Evolutionary conservation across 2,888 invertebrate genomes (phyloP), one percentile per base, ranked within the genome.

Genomic region (Pharmacophagus antenor): DNA sequence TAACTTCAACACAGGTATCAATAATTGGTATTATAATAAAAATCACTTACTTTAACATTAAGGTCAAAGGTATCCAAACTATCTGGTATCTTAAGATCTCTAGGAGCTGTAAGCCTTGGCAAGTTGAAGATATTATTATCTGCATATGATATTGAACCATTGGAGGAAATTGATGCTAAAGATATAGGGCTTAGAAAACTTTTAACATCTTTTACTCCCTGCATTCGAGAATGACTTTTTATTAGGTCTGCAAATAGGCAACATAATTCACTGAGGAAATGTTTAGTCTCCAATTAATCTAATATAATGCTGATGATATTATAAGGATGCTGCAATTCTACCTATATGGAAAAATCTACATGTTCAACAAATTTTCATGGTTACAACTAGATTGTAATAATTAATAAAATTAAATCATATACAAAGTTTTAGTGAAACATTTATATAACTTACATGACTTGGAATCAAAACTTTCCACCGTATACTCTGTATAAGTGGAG

Each of bases 401-500:
- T n/a, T n/a, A n/a, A n/a, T n/a, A n/a, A n/a, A n/a, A n/a, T n/a
- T n/a, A n/a, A n/a, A n/a, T n/a, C n/a, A n/a, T n/a, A n/a, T n/a
- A n/a, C n/a, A n/a, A n/a, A n/a, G n/a, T n/a, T n/a, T n/a, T n/a
- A n/a, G n/a, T n/a, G n/a, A n/a, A 27, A 6, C 3, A 27, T 27
- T 10, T 27, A 31, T 27, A 57, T 25, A 55, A 31, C 52, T 60
- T 22, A 58, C 57, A 51, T 63, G 79, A 80, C 67, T 68, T 77
- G 22, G 90, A 88, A 64, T 85, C 81, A 75, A 88, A 88, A 63
- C 76, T 83, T 63, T 88, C 84, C 48, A 89, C 80, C 2, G 83
- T 80, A 64, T 86, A 88, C 42, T 85, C 82, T 6, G 82, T 78
- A 62, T 80, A 84, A 25, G 71, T 78, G 53, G 73, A 75, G 46